Evolutionary conservation across 1,140 invertebrate genomes (phyloP), one percentile per base, ranked within the genome.

Genomic region (Magallana ariakensis): DNA sequence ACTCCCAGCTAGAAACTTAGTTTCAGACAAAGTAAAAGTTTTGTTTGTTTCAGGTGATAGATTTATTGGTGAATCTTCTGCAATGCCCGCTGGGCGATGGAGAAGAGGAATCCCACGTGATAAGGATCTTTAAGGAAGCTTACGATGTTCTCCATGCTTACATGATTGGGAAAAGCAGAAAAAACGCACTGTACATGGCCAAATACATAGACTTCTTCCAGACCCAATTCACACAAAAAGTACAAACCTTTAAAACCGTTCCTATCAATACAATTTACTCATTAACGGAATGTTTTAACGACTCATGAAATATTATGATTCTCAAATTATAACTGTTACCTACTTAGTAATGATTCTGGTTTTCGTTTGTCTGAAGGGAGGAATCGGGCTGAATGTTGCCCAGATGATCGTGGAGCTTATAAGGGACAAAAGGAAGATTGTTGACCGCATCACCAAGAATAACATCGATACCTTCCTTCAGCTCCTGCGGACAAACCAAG

Each of bases 201-300:
- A 95, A 95, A 89, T 94, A 95, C 86, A 95, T 95, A 53, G 94
- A 94, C 85, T 94, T 95, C 91, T 95, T 95, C 87, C 93, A 94
- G 86, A 94, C 94, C 57, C 94, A 95, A 85, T 94, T 95, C 83
- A 92, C 92, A 55, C 91, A 93, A 87, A 94, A 93, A 90, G 93
- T 93, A 90, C 46, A 16, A 46, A 46, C 3, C 33, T 46, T 46
- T 46, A 46, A 1, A 46, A 46, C 5, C 5, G 33, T 46, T 46
- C 33, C 33, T 46, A 46, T 46, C 33, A 46, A 46, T 46, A 46
- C 33, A 4, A 46, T 46, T 5, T 4, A 2, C 1, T 1, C 33
- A 46, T 46, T 1, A 46, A 5, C 33, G 33, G 33, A 46, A 46
- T 4, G 33, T 46, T 46, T 46, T 46, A 46, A 46, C 33, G 0